Percentiles rank a stretch among this genome's conserved stretches.
Evolutionary conservation across 2,797 vertebrate species (phyloP).

Genomic region (Sciurus vulgaris): DNA sequence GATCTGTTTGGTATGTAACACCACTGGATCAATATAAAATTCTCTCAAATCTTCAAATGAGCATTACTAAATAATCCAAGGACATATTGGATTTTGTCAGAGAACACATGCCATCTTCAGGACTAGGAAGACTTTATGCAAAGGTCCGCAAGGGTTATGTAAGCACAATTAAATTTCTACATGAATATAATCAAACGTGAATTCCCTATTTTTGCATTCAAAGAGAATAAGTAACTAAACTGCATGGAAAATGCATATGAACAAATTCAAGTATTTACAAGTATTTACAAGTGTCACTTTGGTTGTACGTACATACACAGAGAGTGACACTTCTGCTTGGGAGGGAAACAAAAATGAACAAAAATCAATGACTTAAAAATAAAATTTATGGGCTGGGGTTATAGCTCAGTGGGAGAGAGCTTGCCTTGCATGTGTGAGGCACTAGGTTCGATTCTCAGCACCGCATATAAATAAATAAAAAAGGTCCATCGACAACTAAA

Average conservation of each 20-base stretch:
- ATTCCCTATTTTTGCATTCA: slow-evolving; percentile 79
- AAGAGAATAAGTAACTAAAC: slow-evolving; percentile 78
- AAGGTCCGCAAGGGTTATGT: slow-evolving; percentile 76
- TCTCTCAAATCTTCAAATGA: slow-evolving; percentile 88
- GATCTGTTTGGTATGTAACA: slow-evolving; percentile 83
- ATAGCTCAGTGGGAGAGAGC: too few species aligned
- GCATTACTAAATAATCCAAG: slow-evolving; percentile 87
- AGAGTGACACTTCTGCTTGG: neutral
- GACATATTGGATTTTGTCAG: slow-evolving; percentile 84
- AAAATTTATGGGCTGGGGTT: neutral
- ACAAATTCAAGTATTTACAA: slow-evolving; percentile 18
- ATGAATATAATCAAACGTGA: slow-evolving; percentile 76
- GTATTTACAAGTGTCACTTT: neutral
- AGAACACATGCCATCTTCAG: slow-evolving; percentile 77
- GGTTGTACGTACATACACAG: neutral
- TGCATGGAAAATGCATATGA: slow-evolving; percentile 58
- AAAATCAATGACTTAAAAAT: slow-evolving; percentile 40
- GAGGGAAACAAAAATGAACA: neutral
- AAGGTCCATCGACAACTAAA: too few species aligned
- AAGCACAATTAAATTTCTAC: slow-evolving; percentile 83
- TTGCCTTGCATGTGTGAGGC: too few species aligned
- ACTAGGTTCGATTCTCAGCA: too few species aligned
- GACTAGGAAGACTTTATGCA: slow-evolving; percentile 78
- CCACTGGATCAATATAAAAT: slow-evolving; percentile 87
- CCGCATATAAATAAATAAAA: too few species aligned